Percentiles rank a stretch among this genome's conserved stretches.
phyloP scores from a whole-genome alignment of 2,888 invertebrate genomes.

The Oxyscelio sp. region DNA sequence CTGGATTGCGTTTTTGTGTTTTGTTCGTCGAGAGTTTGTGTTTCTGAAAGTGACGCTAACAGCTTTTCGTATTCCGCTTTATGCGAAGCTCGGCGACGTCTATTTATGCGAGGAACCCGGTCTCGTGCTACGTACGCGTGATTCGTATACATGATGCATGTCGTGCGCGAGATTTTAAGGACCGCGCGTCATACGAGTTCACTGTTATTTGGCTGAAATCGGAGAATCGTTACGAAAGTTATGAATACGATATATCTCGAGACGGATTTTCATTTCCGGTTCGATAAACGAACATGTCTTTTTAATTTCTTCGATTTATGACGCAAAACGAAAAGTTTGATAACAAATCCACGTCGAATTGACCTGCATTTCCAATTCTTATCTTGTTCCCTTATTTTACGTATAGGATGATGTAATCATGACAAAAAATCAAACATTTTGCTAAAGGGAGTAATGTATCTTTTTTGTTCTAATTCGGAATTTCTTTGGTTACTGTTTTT shows the following conservation, averaged over 20 bases:
- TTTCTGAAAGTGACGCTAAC: slow-evolving; percentile 48
- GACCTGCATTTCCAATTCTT: too few species aligned
- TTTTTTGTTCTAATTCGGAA: too few species aligned
- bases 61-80: slow-evolving; percentile 37
- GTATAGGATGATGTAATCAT: too few species aligned
- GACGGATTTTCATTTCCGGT: slow-evolving; percentile 19
- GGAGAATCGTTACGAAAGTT: slow-evolving; percentile 24
- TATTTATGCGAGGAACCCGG: slow-evolving; percentile 34
- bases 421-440: too few species aligned
- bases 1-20: slow-evolving; percentile 56
- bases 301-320: slow-evolving; percentile 23
- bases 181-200: slow-evolving; percentile 5
- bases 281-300: slow-evolving; percentile 5
- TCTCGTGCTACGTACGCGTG: slow-evolving; percentile 27
- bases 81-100: slow-evolving; percentile 40
- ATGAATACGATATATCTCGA: slow-evolving; percentile 14
- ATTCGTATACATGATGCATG: slow-evolving; percentile 55
- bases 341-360: not conserved
- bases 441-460: too few species aligned
- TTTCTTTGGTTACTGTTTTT: too few species aligned
- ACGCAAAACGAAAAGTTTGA: not conserved
- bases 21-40: slow-evolving; percentile 46
- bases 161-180: slow-evolving; percentile 57
- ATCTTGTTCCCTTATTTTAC: too few species aligned
- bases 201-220: slow-evolving; percentile 1